Percentiles rank a stretch among this genome's conserved stretches.
Conservation (phyloP, 1,140 invertebrate species). For the Arctopsyche grandis region DNA sequence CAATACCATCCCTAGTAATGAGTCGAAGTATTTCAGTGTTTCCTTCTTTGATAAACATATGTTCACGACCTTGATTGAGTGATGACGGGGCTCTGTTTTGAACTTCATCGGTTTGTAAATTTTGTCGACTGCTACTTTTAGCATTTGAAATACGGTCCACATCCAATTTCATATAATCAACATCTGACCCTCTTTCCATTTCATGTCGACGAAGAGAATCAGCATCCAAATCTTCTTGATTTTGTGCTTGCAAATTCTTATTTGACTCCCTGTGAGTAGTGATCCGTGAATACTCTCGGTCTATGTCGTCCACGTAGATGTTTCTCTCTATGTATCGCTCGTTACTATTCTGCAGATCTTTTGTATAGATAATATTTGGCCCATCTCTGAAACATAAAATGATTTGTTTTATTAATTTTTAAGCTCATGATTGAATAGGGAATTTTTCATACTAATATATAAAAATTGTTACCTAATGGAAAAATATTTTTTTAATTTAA, state of each 20-base stretch:
- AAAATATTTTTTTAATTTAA: not conserved
- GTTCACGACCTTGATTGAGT: slow-evolving; percentile 67
- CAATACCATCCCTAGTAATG: slow-evolving; percentile 77
- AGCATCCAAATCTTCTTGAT: slow-evolving; percentile 66
- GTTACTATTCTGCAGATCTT: slow-evolving; percentile 67
- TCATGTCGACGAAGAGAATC: slow-evolving; percentile 80
- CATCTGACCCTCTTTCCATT: slow-evolving; percentile 78
- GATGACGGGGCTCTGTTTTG: slow-evolving; percentile 59
- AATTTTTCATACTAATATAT: too few relatives aligned
- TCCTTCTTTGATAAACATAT: slow-evolving; percentile 82
- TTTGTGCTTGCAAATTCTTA: slow-evolving; percentile 63
- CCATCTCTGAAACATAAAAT: slow-evolving; percentile 61
- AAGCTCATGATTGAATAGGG: too few relatives aligned
- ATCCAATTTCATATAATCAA: slow-evolving; percentile 65
- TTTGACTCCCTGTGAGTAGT: slow-evolving; percentile 63
- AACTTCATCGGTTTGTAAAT: slow-evolving; percentile 57
- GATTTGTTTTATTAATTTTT: slow-evolving; percentile 8
- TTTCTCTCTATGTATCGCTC: slow-evolving; percentile 68
- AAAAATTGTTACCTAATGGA: too few relatives aligned
- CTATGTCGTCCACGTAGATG: slow-evolving; percentile 70
- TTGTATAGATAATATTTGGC: slow-evolving; percentile 67
- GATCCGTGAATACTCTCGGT: slow-evolving; percentile 67
- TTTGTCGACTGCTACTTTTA: slow-evolving; percentile 59
- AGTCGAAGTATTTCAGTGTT: slow-evolving; percentile 83
- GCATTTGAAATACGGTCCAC: slow-evolving; percentile 58